Evolutionary conservation across 2,888 invertebrate species (phyloP), one percentile per base, ranked within the genome.

Genomic region (Agapetus fuscipes): DNA sequence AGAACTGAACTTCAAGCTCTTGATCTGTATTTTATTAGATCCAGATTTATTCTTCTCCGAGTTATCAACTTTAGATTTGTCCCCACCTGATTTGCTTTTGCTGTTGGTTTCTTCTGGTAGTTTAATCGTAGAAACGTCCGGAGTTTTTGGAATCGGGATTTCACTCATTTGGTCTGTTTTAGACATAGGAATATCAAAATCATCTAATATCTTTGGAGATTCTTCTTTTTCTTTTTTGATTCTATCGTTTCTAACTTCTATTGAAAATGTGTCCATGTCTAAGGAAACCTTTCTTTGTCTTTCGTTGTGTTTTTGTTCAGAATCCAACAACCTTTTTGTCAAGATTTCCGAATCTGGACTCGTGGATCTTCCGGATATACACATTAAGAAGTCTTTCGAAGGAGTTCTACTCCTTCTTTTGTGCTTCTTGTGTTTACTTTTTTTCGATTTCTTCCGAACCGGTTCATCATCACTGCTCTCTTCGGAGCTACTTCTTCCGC

Each of bases 1-100:
- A 13, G 72, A 61, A 55, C 78, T 80, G 43, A 76, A 75, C 52
- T 80, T 82, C 10, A 81, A 60, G 56, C 78, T 76, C 55, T 80
- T 80, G 45, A 80, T 82, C 51, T 72, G 66, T 50, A 82, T 82
- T 62, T 77, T 80, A 30, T 61, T 61, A 45, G 54, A 54, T 24
- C 50, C 44, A 26, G 64, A 58, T 51, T 71, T 69, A 4, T 57
- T 50, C 49, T 64, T 68, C 35, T 68, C 69, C 12, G 17, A 11
- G 53, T 46, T 54, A 13, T 69, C 68, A 2, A 50, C 17, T 2
- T 12, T n/a, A 16, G 28, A 16, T 9, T 30, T 17, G 17, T n/a
- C n/a, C 9, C 9, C 5, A 20, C 20, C 20, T 20, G 20, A 20
- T n/a, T 11, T 48, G 45, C 6, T 34, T 17, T 31, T 27, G 11